Conservation (phyloP, 2,113 vertebrate species). For the Cyphotilapia sp. region DNA sequence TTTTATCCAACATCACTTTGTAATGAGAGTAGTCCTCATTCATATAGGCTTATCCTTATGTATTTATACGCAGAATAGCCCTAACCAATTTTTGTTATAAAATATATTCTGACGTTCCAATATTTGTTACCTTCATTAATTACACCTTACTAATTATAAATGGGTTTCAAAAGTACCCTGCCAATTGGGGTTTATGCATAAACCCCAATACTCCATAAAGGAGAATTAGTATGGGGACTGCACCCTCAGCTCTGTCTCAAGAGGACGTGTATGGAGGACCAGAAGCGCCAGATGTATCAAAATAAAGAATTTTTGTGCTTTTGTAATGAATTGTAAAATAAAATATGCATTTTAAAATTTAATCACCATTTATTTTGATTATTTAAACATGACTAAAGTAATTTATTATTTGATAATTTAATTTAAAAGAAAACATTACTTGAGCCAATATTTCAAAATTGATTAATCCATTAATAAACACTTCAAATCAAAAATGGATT, state of each 20-base stretch:
- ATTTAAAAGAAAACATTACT: background rate
- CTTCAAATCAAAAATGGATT: background rate
- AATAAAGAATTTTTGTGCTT: background rate
- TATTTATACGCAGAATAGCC: background rate
- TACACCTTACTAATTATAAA: background rate
- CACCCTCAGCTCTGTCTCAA: background rate
- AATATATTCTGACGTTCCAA: background rate
- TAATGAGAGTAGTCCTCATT: background rate
- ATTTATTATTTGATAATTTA: background rate
- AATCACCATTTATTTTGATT: background rate
- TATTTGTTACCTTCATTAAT: background rate
- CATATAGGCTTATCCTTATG: background rate
- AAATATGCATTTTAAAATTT: background rate
- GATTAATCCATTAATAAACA: background rate
- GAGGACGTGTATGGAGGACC: accelerated
- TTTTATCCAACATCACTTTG: background rate
- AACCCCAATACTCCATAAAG: background rate
- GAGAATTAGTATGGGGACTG: background rate
- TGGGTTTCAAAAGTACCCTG: background rate
- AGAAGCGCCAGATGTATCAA: background rate
- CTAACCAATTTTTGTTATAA: background rate
- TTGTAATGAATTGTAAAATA: background rate
- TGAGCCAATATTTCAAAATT: background rate
- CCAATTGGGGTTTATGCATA: background rate
- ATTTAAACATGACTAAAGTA: background rate